A percentile compares a stretch with the other conserved stretches of the same genome.
Evolutionary conservation across 2,888 invertebrate genomes (phyloP).

Genomic region (Mesorhabditis sp.): DNA sequence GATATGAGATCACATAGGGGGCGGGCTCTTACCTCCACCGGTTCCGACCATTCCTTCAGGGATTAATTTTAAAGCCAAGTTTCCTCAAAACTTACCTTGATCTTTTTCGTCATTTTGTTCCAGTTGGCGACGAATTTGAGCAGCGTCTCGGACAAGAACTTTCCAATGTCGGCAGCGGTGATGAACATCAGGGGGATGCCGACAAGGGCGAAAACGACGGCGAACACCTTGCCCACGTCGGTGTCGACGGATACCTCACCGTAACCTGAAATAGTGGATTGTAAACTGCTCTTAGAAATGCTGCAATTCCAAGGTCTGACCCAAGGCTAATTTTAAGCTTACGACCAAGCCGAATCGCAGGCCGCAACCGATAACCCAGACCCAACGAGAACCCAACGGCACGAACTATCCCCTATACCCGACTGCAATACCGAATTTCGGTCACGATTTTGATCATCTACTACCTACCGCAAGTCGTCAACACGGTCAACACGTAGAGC

Average conservation of each 20-base stretch:
- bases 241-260: slow-evolving; percentile 58
- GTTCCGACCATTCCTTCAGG: not conserved
- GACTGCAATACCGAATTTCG: too few relatives aligned
- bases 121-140: slow-evolving; percentile 54
- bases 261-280: slow-evolving; percentile 45
- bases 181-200: slow-evolving; percentile 59
- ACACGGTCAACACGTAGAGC: slow-evolving; percentile 57
- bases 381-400: too few relatives aligned
- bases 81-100: slow-evolving; percentile 37
- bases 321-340: not conserved
- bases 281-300: too few relatives aligned
- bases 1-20: too few relatives aligned
- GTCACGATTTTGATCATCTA: too few relatives aligned
- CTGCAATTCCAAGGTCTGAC: too few relatives aligned
- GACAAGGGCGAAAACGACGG: slow-evolving; percentile 57
- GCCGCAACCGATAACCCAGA: too few relatives aligned
- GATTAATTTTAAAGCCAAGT: not conserved
- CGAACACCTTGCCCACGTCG: slow-evolving; percentile 56
- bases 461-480: slow-evolving; percentile 59
- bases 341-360: too few relatives aligned
- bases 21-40: not conserved
- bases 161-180: slow-evolving; percentile 59
- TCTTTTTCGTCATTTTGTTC: slow-evolving; percentile 43
- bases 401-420: too few relatives aligned
- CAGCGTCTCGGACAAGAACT: slow-evolving; percentile 58